Percentiles rank a stretch among this genome's conserved stretches.
Evolutionary conservation across 2,888 invertebrate species (phyloP).

Genomic region (Lissocephala sabroskyi): DNA sequence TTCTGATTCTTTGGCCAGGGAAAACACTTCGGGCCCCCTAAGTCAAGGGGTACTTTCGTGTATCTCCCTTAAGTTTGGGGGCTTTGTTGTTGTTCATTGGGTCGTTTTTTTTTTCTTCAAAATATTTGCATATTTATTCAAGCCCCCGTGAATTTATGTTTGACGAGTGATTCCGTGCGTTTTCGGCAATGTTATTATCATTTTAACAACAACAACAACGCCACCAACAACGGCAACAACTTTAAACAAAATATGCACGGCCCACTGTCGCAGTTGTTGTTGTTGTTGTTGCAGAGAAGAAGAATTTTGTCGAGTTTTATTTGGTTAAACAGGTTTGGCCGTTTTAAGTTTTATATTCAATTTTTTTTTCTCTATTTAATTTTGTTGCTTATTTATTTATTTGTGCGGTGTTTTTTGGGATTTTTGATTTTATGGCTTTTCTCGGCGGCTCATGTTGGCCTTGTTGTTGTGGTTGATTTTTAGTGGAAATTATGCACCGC

Average conservation of each 20-base stretch:
- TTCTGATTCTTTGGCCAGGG: too few relatives aligned
- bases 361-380: conserved; percentile 8
- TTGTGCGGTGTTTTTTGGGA: too few relatives aligned
- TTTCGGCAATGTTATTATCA: conserved; percentile 24
- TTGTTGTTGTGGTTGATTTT: too few relatives aligned
- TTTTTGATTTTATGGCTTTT: too few relatives aligned
- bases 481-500: conserved; percentile 37
- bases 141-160: conserved; percentile 5
- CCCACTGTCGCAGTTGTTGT: too few relatives aligned
- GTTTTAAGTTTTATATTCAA: conserved; percentile 33
- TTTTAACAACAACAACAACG: conserved; percentile 27
- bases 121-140: conserved; percentile 5
- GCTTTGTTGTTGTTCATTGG: too few relatives aligned
- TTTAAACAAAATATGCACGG: conserved; percentile 47
- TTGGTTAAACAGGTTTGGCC: conserved; percentile 44
- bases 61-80: too few relatives aligned
- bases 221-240: conserved; percentile 25
- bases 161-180: not conserved
- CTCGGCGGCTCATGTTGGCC: too few relatives aligned
- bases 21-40: too few relatives aligned
- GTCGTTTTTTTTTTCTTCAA: not conserved
- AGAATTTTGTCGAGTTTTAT: conserved; percentile 47
- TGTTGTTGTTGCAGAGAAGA: too few relatives aligned
- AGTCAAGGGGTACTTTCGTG: too few relatives aligned
- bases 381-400: too few relatives aligned